These are phyloP conservation scores for Dorcus hopei DNA, from an alignment of 2,888 invertebrate species.

Conservation along the genomic window DNA sequence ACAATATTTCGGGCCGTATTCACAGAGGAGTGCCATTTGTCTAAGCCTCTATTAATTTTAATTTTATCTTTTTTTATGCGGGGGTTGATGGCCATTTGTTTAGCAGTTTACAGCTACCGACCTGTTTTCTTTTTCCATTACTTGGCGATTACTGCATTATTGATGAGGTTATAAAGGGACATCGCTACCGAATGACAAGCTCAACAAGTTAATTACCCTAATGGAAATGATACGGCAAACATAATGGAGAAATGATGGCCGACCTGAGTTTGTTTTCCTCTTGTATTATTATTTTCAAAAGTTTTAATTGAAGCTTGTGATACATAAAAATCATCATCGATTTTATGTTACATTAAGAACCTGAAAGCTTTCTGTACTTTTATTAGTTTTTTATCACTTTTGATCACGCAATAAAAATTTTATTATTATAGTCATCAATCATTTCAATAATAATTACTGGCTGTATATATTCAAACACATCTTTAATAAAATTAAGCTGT, in stretches of 20 bases:
- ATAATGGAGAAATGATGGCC: slow-evolving; percentile 3
- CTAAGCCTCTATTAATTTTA: slow-evolving; percentile 47
- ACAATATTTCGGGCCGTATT: slow-evolving; percentile 45
- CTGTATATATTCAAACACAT: too few relatives aligned
- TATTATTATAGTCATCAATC: too few relatives aligned
- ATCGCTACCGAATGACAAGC: slow-evolving; percentile 38
- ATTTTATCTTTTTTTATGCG: slow-evolving; percentile 43
- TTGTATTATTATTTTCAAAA: not conserved
- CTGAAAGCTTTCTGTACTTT: too few relatives aligned
- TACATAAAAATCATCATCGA: too few relatives aligned
- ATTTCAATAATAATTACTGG: too few relatives aligned
- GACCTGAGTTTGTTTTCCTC: not conserved
- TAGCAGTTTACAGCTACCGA: slow-evolving; percentile 35
- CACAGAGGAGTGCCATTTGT: slow-evolving; percentile 46
- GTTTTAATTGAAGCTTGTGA: too few relatives aligned
- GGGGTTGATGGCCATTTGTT: slow-evolving; percentile 40
- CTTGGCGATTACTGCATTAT: slow-evolving; percentile 40
- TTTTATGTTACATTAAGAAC: too few relatives aligned
- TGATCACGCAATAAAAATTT: too few relatives aligned
- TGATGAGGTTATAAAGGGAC: slow-evolving; percentile 39
- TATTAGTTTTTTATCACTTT: too few relatives aligned
- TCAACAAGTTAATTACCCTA: slow-evolving; percentile 40
- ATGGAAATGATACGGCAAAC: slow-evolving; percentile 26
- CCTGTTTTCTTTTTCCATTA: slow-evolving; percentile 38
- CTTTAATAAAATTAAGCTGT: too few relatives aligned